Percentiles rank a stretch among this genome's conserved stretches.
These are phyloP conservation scores for Labeo rohita DNA, from an alignment of 2,113 vertebrate species.

Conservation along the genomic window DNA sequence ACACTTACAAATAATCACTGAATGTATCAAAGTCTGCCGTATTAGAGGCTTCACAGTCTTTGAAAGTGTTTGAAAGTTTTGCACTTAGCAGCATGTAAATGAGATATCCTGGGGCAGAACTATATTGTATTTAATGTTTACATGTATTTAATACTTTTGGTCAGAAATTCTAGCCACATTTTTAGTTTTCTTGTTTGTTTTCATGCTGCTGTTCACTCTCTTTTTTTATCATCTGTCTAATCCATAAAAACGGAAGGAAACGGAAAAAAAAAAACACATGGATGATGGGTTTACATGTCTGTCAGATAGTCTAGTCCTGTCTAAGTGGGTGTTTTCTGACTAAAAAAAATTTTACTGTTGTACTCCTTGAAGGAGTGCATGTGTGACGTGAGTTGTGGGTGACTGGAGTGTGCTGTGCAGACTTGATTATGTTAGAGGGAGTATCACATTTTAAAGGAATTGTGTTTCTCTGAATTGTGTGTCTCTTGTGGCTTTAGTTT, in stretches of 20 bases:
- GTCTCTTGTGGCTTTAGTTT: constrained; percentile 50
- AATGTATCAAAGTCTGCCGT: not conserved
- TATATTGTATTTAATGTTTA: too few species aligned
- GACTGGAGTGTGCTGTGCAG: constrained; percentile 10
- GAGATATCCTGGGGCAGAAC: not conserved
- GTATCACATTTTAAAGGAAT: constrained; percentile 3
- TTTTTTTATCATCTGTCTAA: not conserved
- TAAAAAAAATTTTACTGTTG: not conserved
- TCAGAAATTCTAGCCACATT: not conserved
- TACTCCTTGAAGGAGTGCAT: not conserved
- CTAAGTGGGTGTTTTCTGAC: too few species aligned
- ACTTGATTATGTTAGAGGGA: constrained; percentile 22
- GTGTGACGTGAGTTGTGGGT: not conserved
- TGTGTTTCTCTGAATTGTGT: constrained; percentile 55
- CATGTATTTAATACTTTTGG: not conserved
- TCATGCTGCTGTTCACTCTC: too few species aligned
- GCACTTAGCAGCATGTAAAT: not conserved
- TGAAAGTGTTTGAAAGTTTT: not conserved
- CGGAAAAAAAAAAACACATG: too few species aligned
- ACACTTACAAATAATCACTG: not conserved
- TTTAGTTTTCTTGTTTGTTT: not conserved
- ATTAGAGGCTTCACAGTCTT: not conserved
- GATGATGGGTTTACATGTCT: too few species aligned
- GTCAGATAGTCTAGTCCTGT: too few species aligned
- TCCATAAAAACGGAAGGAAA: too few species aligned